These are phyloP conservation scores for Xenopus laevis DNA, from an alignment of 2,113 vertebrate species.

Conservation along the genomic window DNA sequence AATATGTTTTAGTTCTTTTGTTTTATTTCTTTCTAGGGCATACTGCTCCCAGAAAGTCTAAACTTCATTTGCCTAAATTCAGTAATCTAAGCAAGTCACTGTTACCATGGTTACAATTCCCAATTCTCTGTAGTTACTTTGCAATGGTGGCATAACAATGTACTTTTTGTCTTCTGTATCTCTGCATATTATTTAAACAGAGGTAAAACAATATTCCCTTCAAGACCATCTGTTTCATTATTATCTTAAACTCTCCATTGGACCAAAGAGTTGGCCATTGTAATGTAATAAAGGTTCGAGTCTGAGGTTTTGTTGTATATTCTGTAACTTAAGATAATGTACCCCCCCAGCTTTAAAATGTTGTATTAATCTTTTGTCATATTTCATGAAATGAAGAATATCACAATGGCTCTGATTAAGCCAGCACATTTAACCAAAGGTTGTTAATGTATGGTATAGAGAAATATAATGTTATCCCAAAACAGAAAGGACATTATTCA, in stretches of 20 bases:
- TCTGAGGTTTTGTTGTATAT: slow-evolving; percentile 18
- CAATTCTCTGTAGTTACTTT: slow-evolving; percentile 36
- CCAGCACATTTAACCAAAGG: background rate
- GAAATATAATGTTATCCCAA: slow-evolving; percentile 5
- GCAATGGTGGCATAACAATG: slow-evolving; percentile 40
- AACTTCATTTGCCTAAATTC: slow-evolving; percentile 45
- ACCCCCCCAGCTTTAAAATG: slow-evolving; percentile 17
- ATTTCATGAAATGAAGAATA: slow-evolving; percentile 17
- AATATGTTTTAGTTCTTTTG: slow-evolving; percentile 8
- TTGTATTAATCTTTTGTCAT: slow-evolving; percentile 17
- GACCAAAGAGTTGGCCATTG: slow-evolving; percentile 30
- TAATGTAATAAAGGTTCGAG: slow-evolving; percentile 13
- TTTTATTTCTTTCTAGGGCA: slow-evolving; percentile 36
- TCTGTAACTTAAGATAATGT: slow-evolving; percentile 14
- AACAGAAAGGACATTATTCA: background rate
- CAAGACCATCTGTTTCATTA: slow-evolving; percentile 43
- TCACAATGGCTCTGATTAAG: background rate
- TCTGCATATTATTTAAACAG: slow-evolving; percentile 35
- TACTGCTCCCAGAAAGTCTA: slow-evolving; percentile 29
- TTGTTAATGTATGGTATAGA: background rate
- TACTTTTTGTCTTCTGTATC: slow-evolving; percentile 42
- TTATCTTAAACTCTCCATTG: slow-evolving; percentile 21
- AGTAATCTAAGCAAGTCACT: slow-evolving; percentile 41
- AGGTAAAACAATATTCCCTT: slow-evolving; percentile 36
- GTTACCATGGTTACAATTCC: slow-evolving; percentile 43